Evolutionary conservation across 1,140 invertebrate genomes (phyloP), one percentile per base, ranked within the genome.

Genomic region (Anastrepha ludens): DNA sequence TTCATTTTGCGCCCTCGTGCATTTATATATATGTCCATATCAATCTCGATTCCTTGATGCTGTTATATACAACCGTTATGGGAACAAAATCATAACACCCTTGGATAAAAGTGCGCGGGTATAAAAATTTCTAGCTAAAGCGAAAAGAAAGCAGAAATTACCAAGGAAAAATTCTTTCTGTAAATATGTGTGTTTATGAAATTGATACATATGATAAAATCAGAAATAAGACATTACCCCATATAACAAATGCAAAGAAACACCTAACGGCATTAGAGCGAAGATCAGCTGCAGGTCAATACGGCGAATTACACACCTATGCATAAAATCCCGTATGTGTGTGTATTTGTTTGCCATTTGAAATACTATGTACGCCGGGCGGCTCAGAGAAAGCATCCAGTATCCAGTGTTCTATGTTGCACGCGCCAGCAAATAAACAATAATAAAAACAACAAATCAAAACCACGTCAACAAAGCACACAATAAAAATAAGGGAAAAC

Each of bases 401-500:
- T 13, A 29, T 29, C 41, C 44, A 74, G 44, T 74, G 70, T 17
- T 13, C 20, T 55, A 55, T 41, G n/a, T 55, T 81, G 74, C 47
- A 81, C 20, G 74, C 74, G 47, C 74, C 50, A 87, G 41, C 44
- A 67, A 64, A 87, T 59, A 55, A 50, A n/a, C 47, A 50, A 20
- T 9, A 78, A 55, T 20, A 67, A 67, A 47, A 78, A 78, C 17
- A 78, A 55, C 4, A 50, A 81, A 81, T 81, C 74, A 81, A 81
- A 81, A 47, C 47, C 50, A 81, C 20, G 47, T 55, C 74, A 81
- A 81, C 47, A 58, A 81, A 81, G 9, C 67, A 11, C 74, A 20
- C 47, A 81, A 55, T 55, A 55, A 50, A 41, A 55, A 58, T 29
- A 81, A 89, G 86, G 62, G 89, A 90, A 92, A 89, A 89, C 87